Conservation (phyloP, 1,140 invertebrate genomes). For the Megathymus violae region DNA sequence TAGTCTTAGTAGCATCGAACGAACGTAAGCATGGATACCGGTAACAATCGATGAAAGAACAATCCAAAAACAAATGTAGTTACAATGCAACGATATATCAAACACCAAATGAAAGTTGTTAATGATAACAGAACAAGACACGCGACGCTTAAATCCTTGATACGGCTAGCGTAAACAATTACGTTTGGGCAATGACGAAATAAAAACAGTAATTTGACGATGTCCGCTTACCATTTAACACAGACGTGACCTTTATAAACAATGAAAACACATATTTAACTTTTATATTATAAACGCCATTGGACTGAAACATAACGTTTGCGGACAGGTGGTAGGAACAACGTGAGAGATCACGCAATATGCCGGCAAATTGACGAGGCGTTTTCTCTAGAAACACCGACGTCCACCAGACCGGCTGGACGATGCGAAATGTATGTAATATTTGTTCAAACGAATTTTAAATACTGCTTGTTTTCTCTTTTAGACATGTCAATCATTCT, state of each 20-base stretch:
- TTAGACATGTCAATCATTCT: neutral
- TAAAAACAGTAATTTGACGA: slow-evolving; percentile 36
- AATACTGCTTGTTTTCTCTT: slow-evolving; percentile 62
- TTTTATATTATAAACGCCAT: slow-evolving; percentile 45
- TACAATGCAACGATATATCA: slow-evolving; percentile 67
- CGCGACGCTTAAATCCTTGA: slow-evolving; percentile 44
- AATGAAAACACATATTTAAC: slow-evolving; percentile 55
- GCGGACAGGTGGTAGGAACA: slow-evolving; percentile 62
- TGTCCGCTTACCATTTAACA: slow-evolving; percentile 32
- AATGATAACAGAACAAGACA: slow-evolving; percentile 66
- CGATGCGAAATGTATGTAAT: slow-evolving; percentile 62
- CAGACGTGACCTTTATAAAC: slow-evolving; percentile 63
- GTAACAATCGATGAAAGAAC: slow-evolving; percentile 49
- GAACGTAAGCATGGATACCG: slow-evolving; percentile 20
- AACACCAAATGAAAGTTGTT: slow-evolving; percentile 56
- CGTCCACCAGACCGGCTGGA: slow-evolving; percentile 56
- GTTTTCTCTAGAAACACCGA: slow-evolving; percentile 66
- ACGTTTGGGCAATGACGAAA: slow-evolving; percentile 43
- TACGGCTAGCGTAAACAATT: slow-evolving; percentile 38
- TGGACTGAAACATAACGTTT: slow-evolving; percentile 53
- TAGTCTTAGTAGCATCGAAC: slow-evolving; percentile 29
- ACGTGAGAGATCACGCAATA: slow-evolving; percentile 55
- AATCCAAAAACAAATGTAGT: slow-evolving; percentile 57
- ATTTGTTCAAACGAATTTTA: slow-evolving; percentile 68
- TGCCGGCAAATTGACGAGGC: slow-evolving; percentile 44